Conservation (phyloP, 2,113 vertebrate species). For the Perccottus glenii region DNA sequence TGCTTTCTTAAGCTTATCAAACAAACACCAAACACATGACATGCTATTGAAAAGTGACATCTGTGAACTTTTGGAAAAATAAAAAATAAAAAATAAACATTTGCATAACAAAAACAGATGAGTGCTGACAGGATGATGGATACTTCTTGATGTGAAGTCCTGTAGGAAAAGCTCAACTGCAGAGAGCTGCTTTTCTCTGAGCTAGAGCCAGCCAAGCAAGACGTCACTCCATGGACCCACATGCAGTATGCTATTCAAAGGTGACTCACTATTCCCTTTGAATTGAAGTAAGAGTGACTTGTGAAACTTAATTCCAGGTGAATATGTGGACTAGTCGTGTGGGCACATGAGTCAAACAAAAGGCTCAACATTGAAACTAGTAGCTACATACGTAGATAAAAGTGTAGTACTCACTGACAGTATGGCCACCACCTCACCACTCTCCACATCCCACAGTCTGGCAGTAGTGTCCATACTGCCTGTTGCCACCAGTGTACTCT, state of each 20-base stretch:
- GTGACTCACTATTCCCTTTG: neutral
- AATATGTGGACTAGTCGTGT: too few relatives aligned
- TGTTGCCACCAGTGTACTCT: slow-evolving; percentile 92
- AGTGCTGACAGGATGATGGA: slow-evolving; percentile 17
- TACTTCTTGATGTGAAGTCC: slow-evolving; percentile 12
- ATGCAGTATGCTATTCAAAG: slow-evolving; percentile 32
- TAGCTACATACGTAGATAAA: neutral
- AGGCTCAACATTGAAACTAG: neutral
- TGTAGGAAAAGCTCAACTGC: slow-evolving; percentile 16
- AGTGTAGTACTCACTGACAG: slow-evolving; percentile 78
- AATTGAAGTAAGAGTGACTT: slow-evolving; percentile 11
- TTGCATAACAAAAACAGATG: neutral
- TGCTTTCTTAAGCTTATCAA: neutral
- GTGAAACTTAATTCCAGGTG: neutral
- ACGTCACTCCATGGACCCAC: slow-evolving; percentile 31
- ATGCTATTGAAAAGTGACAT: too few relatives aligned
- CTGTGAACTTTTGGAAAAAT: slow-evolving; percentile 10
- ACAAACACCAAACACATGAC: neutral
- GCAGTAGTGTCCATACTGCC: slow-evolving; percentile 93
- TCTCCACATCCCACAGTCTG: slow-evolving; percentile 90
- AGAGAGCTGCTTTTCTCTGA: slow-evolving; percentile 1
- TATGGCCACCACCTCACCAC: slow-evolving; percentile 85
- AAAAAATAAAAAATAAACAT: slow-evolving; percentile 14
- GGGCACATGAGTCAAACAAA: neutral
- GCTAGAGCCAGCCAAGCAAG: slow-evolving; percentile 12